Evolutionary conservation across 2,113 vertebrate species (phyloP), one percentile per base, ranked within the genome.

Genomic region (Sylvilagus bachmani): DNA sequence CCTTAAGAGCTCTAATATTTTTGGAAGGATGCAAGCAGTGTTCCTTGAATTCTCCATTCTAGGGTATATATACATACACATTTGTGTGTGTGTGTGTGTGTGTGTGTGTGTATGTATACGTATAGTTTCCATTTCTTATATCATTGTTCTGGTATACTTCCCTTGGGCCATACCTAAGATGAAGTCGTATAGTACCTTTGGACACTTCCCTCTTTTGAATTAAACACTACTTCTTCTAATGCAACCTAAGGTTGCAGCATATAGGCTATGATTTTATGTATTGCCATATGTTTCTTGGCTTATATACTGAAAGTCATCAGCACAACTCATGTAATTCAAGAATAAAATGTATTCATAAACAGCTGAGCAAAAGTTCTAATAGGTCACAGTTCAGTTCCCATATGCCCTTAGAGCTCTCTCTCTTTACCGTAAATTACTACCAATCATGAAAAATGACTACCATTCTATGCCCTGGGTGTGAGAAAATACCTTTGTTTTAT

Each of bases 401-500:
- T 3, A 6, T 80, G 22, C 51, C 36, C 58, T 89, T 62, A 90
- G 53, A 93, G 16, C 9, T 84, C 62, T 89, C 38, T 31, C n/a
- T 70, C 95, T 96, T 94, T 25, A 82, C 5, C 13, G 14, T 5
- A 92, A 81, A 74, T 93, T 61, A 89, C 19, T 74, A 25, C 14
- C 51, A 81, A 4, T 88, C 31, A 90, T n/a, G 22, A 33, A n/a
- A 90, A 90, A 38, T 89, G 66, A 64, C 36, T 70, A 10, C 29
- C 94, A 17, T 3, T 88, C n/a, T 84, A 55, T 69, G 19, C 69
- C 33, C 21, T 86, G 13, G 27, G 62, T 85, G 71, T 91, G 66
- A 97, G 83, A 86, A 95, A 89, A 94, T 79, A 79, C 11, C 13
- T 78, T 62, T 89, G 38, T 33, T 95, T 93, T 91, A 17, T 91